Conservation (phyloP, 2,888 invertebrate genomes). For the Deilephila porcellus region DNA sequence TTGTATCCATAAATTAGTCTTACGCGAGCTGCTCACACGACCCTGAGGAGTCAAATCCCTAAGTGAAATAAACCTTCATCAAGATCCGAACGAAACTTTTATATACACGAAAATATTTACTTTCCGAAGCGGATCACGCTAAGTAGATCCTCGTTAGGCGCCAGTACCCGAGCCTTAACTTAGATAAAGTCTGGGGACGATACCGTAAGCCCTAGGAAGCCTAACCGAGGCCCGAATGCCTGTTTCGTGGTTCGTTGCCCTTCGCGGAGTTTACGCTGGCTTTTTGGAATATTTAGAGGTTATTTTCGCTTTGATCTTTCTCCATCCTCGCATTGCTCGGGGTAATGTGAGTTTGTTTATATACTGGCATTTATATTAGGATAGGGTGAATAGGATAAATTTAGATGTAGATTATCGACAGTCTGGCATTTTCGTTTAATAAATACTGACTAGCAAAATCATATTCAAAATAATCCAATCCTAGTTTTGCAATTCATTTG, state of each 20-base stretch:
- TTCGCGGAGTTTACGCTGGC: neutral
- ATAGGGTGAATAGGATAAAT: slow-evolving; percentile 13
- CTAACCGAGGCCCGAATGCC: slow-evolving; percentile 4
- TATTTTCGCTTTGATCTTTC: slow-evolving; percentile 14
- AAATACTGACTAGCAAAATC: neutral
- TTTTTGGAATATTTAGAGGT: slow-evolving; percentile 25
- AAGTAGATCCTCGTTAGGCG: slow-evolving; percentile 8
- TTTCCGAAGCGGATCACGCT: slow-evolving; percentile 12
- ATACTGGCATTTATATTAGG: slow-evolving; percentile 8
- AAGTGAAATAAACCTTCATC: slow-evolving; percentile 14
- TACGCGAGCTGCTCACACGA: neutral
- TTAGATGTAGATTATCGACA: neutral
- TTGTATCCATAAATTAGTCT: neutral
- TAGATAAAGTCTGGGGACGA: slow-evolving; percentile 13
- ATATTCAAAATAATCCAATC: no score
- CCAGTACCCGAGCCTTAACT: neutral
- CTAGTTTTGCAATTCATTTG: no score
- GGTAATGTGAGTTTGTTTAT: slow-evolving; percentile 13
- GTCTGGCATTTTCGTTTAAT: neutral
- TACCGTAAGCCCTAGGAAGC: neutral
- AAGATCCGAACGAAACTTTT: slow-evolving; percentile 14
- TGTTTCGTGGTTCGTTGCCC: slow-evolving; percentile 21
- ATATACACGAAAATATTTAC: slow-evolving; percentile 22
- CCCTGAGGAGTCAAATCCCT: neutral
- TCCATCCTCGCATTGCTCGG: neutral